Base-by-base conservation (phyloP, 1,140 invertebrate genomes). In the Forficula auricularia region DNA sequence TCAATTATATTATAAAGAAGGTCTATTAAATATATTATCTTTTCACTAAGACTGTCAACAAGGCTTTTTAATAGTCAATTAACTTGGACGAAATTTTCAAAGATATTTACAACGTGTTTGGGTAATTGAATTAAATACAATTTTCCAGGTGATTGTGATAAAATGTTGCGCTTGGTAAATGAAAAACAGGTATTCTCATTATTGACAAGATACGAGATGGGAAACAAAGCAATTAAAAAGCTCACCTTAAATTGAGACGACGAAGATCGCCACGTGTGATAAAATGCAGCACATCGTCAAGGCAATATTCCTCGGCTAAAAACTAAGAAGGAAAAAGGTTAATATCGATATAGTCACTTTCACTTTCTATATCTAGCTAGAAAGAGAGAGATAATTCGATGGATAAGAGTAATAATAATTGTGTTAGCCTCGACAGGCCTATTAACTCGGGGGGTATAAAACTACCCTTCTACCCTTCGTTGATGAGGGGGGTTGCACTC, bases 181-280 rank as follows among this genome's bases (percentile, higher is more conserved):
- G 15, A 41, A n/a, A n/a, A n/a, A n/a, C n/a, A n/a, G n/a, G n/a
- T n/a, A n/a, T n/a, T 41, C 2, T 13, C n/a, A 14, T 37, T 30
- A 13, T 22, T 22, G 14, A 38, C 19, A 31, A 33, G 12, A 9
- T 31, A 39, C 36, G 8, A 38, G 48, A 46, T 30, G 32, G 20
- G 13, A 22, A 38, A 50, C 38, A 1, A 37, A 50, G 30, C 32
- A 38, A 40, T 40, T 15, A 46, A 35, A 38, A 40, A n/a, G 37
- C 16, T 58, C 62, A 83, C 79, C 70, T 75, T 35, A 91, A 61
- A 34, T 73, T 70, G 35, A 89, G 54, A 54, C 70, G 70, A 38
- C 72, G 66, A 37, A 91, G 57, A 63, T 91, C 87, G 47, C 85
- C 75, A 52, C 79, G 67, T 1, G 70, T 76, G 45, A 86, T 67